phyloP scores from a whole-genome alignment of 2,888 invertebrate genomes.

The Actias luna region DNA sequence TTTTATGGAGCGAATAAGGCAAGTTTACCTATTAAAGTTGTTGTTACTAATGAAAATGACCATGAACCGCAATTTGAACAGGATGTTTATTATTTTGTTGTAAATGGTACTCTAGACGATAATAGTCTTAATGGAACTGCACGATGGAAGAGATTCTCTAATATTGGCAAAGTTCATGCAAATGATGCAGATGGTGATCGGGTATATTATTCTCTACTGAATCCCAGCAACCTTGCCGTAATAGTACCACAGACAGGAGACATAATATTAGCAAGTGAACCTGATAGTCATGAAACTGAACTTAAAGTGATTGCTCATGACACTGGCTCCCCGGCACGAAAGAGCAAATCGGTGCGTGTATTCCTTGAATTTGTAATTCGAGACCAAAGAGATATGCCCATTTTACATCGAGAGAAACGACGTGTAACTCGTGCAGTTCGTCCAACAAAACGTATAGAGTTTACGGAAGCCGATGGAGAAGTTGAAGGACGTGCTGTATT shows the following conservation, averaged over 20 bases:
- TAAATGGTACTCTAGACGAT: conserved; percentile 84
- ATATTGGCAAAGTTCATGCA: conserved; percentile 92
- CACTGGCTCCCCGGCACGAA: conserved; percentile 86
- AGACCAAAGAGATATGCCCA: conserved; percentile 82
- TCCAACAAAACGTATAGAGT: conserved; percentile 96
- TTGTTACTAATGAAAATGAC: conserved; percentile 94
- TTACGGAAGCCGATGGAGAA: conserved; percentile 94
- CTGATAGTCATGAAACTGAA: conserved; percentile 85
- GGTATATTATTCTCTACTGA: conserved; percentile 91
- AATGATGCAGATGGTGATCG: conserved; percentile 95
- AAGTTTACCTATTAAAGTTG: conserved; percentile 88
- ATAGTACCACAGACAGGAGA: conserved; percentile 97
- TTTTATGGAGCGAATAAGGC: conserved; percentile 90
- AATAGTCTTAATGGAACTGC: conserved; percentile 82
- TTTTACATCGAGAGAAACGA: conserved; percentile 87
- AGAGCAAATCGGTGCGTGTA: conserved; percentile 88
- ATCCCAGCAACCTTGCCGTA: conserved; percentile 91
- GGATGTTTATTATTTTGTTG: conserved; percentile 88
- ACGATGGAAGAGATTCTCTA: conserved; percentile 89
- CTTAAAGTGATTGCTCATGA: conserved; percentile 92
- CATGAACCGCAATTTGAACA: conserved; percentile 93
- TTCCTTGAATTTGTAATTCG: conserved; percentile 87
- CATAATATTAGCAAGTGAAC: conserved; percentile 90
- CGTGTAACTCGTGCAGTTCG: conserved; percentile 94
- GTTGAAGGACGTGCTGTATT: conserved; percentile 94